phyloP scores from a whole-genome alignment of 2,797 vertebrate species.

The Gymnodraco acuticeps region DNA sequence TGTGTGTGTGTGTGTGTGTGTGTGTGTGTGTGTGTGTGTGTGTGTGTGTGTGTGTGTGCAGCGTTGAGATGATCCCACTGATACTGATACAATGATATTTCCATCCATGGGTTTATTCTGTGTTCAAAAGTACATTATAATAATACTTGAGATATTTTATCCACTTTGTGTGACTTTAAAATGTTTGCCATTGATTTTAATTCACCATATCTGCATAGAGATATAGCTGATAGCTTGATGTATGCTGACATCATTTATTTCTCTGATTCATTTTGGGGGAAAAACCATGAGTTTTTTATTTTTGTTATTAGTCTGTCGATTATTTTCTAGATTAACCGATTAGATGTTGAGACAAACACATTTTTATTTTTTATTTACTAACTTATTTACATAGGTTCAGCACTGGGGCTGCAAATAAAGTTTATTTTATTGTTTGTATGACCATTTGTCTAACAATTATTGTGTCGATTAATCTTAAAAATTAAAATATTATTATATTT shows the following conservation, averaged over 20 bases:
- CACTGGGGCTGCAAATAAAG: too few species aligned
- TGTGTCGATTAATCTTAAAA: too few species aligned
- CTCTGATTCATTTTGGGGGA: not conserved
- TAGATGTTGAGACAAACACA: too few species aligned
- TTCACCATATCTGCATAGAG: not conserved
- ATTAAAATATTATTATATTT: too few species aligned
- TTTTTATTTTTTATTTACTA: too few species aligned
- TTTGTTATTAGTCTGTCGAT: too few species aligned
- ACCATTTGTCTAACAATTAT: too few species aligned
- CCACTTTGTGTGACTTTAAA: slow-evolving; percentile 23
- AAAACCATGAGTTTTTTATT: not conserved
- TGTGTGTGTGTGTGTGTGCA: not conserved
- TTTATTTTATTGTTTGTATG: too few species aligned
- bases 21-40: too few species aligned
- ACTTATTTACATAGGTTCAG: too few species aligned
- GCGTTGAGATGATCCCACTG: not conserved
- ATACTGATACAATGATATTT: not conserved
- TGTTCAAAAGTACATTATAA: not conserved
- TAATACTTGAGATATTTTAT: not conserved
- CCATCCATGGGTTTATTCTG: not conserved
- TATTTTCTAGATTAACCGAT: too few species aligned
- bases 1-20: too few species aligned
- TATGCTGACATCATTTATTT: not conserved
- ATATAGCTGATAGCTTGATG: not conserved
- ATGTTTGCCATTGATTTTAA: not conserved